Percentiles rank a stretch among this genome's conserved stretches.
These are phyloP conservation scores for Argyresthia albistria DNA, from an alignment of 2,888 invertebrate genomes.

Conservation along the genomic window DNA sequence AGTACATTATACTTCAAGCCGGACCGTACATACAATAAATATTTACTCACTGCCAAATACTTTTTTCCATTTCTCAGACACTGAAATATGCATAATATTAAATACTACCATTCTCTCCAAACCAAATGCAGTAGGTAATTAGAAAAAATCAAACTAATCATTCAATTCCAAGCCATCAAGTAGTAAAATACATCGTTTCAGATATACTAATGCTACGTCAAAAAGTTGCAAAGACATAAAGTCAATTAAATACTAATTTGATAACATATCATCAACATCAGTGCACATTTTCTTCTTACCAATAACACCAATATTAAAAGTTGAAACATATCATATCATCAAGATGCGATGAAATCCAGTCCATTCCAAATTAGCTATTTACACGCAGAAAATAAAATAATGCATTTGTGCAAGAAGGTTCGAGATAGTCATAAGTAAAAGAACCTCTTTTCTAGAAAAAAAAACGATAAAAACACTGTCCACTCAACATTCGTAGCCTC, in stretches of 20 bases:
- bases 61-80: slow-evolving; percentile 69
- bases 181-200: slow-evolving; percentile 2
- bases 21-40: slow-evolving; percentile 47
- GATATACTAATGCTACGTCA: not conserved
- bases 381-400: slow-evolving; percentile 2
- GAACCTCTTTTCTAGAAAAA: slow-evolving; percentile 27
- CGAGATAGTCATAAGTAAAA: slow-evolving; percentile 33
- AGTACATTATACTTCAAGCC: slow-evolving; percentile 16
- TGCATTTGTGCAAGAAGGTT: slow-evolving; percentile 29
- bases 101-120: slow-evolving; percentile 57
- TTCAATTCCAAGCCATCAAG: slow-evolving; percentile 12
- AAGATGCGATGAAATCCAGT: not conserved
- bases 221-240: not conserved
- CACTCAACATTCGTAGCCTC: slow-evolving; percentile 65
- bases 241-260: not conserved
- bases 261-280: not conserved
- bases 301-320: not conserved
- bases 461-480: slow-evolving; percentile 41
- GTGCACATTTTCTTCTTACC: not conserved
- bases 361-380: slow-evolving; percentile 1
- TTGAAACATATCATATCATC: not conserved
- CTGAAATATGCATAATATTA: slow-evolving; percentile 59
- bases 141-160: not conserved
- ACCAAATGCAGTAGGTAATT: slow-evolving; percentile 16
- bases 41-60: slow-evolving; percentile 68